Percentiles rank a stretch among this genome's conserved stretches.
Evolutionary conservation across 2,797 vertebrate genomes (phyloP).

Genomic region (Channallabes apus): DNA sequence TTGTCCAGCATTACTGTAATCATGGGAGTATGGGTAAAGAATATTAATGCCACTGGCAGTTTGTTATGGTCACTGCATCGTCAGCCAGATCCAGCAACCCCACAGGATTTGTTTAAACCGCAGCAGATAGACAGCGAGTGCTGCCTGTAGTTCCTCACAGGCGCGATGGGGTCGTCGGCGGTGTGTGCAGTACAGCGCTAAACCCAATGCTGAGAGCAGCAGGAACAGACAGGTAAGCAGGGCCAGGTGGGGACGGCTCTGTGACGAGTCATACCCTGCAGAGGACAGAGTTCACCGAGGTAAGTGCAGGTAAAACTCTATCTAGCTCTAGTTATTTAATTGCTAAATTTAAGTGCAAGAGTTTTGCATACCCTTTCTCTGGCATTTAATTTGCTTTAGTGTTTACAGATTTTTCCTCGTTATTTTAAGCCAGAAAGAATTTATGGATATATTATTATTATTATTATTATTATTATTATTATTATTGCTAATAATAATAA

Average conservation of each 20-base stretch:
- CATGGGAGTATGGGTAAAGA: constrained; percentile 7
- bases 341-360: background rate
- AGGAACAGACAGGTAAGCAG: constrained; percentile 81
- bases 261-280: constrained; percentile 76
- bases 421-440: background rate
- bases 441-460: background rate
- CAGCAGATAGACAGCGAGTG: constrained; percentile 77
- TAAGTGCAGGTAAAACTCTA: background rate
- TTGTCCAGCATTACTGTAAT: background rate
- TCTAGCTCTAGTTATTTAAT: background rate
- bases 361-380: background rate
- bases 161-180: constrained; percentile 70
- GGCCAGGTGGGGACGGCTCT: constrained; percentile 74
- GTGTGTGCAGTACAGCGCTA: constrained; percentile 82
- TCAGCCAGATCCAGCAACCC: constrained; percentile 85
- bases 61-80: constrained; percentile 76
- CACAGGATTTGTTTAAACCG: constrained; percentile 80
- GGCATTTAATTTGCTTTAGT: background rate
- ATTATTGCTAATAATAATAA: too few relatives aligned
- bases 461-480: too few relatives aligned
- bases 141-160: constrained; percentile 83
- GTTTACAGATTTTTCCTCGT: background rate
- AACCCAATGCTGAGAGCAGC: constrained; percentile 78
- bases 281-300: background rate
- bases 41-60: constrained; percentile 53